A percentile compares a stretch with the other conserved stretches of the same genome.
Conservation (phyloP, 2,797 vertebrate species). For the Hyperoplus lanceolatus region DNA sequence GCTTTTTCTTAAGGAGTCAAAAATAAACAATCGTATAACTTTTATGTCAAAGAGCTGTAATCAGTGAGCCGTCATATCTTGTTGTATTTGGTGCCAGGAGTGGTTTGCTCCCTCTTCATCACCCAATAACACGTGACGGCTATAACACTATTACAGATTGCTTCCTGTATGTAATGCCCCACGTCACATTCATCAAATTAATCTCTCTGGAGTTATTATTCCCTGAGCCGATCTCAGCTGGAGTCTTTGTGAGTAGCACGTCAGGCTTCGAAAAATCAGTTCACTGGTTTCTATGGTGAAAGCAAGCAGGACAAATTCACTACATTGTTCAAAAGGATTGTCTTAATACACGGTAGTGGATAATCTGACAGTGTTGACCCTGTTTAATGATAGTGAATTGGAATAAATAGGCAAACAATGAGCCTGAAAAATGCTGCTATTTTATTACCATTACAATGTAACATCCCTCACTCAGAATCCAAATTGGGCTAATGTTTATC, state of each 20-base stretch:
- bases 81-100: neutral
- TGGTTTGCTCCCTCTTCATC: neutral
- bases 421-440: neutral
- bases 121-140: neutral
- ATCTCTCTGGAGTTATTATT: neutral
- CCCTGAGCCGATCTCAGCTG: neutral
- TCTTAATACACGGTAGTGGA: neutral
- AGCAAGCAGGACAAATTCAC: neutral
- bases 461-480: neutral
- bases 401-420: neutral
- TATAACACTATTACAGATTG: slow-evolving; percentile 3
- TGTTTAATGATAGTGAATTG: neutral
- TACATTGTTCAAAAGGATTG: neutral
- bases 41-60: neutral
- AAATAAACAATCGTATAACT: neutral
- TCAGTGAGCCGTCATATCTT: neutral
- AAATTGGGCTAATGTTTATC: neutral
- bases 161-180: neutral
- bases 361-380: neutral
- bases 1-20: neutral
- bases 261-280: neutral
- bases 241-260: neutral
- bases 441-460: neutral
- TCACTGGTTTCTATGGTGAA: neutral
- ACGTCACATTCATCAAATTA: slow-evolving; percentile 4